Conservation (phyloP, 2,797 vertebrate species). For the Oryzias sinensis region DNA sequence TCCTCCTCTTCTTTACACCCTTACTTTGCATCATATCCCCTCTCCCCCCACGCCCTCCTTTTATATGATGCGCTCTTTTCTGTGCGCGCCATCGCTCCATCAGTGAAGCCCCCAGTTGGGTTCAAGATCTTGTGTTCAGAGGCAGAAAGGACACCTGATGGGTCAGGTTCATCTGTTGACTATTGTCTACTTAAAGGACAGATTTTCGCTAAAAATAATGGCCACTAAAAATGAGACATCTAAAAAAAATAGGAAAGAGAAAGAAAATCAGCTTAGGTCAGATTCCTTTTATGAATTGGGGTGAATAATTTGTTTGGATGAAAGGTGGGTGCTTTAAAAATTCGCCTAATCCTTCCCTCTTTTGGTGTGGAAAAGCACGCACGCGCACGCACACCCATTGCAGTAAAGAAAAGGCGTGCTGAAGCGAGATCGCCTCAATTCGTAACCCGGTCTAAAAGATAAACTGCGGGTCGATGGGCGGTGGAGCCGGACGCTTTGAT, state of each 20-base stretch:
- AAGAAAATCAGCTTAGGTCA: conserved; percentile 62
- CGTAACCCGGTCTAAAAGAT: conserved; percentile 54
- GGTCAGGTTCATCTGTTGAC: not conserved
- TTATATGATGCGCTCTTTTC: conserved; percentile 30
- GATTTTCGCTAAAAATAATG: not conserved
- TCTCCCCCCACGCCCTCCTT: conserved; percentile 24
- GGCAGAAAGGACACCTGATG: not conserved
- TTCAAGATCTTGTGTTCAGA: not conserved
- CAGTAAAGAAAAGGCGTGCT: conserved; percentile 60
- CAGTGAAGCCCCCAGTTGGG: conserved; percentile 32
- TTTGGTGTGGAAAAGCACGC: conserved; percentile 54
- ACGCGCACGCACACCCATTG: conserved; percentile 23
- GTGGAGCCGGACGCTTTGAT: conserved; percentile 55
- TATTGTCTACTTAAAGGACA: not conserved
- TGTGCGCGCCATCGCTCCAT: conserved; percentile 3
- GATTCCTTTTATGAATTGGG: conserved; percentile 66
- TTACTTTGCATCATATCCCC: conserved; percentile 44
- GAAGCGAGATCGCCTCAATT: conserved; percentile 51
- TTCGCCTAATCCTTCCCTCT: conserved; percentile 56
- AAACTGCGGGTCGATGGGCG: conserved; percentile 47
- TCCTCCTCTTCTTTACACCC: conserved; percentile 63
- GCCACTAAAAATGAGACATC: too few relatives aligned
- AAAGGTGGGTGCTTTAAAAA: conserved; percentile 66
- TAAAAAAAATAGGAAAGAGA: conserved; percentile 2
- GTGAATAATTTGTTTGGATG: conserved; percentile 73